phyloP scores from a whole-genome alignment of 1,140 invertebrate species.

The Drosophila kohkoa region DNA sequence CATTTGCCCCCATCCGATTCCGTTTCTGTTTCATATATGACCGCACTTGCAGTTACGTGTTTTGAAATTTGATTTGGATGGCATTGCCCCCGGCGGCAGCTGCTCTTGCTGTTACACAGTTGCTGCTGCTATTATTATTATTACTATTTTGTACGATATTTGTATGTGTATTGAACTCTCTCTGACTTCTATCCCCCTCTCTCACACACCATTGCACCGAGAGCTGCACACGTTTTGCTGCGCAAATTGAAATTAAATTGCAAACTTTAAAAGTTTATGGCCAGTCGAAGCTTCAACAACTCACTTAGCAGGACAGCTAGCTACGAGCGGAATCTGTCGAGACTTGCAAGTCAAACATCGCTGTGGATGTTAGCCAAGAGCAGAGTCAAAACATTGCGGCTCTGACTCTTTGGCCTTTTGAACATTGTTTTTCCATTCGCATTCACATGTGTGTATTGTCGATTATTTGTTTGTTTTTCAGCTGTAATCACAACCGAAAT shows the following conservation, averaged over 20 bases:
- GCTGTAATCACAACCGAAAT: conserved; percentile 62
- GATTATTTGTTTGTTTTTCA: conserved; percentile 52
- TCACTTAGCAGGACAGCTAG: conserved; percentile 50
- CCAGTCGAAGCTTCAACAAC: conserved; percentile 31
- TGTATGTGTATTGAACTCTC: conserved; percentile 44
- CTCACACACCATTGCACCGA: conserved; percentile 4
- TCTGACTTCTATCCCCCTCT: background rate
- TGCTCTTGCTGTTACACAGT: conserved; percentile 22
- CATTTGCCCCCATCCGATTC: background rate
- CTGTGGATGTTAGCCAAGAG: conserved; percentile 32
- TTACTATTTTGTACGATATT: conserved; percentile 54
- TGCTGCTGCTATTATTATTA: conserved; percentile 55
- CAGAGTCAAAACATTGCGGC: conserved; percentile 15
- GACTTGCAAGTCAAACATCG: conserved; percentile 49
- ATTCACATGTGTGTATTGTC: background rate
- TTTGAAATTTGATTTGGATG: conserved; percentile 70
- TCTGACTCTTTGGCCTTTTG: conserved; percentile 11
- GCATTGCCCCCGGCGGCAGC: conserved; percentile 10
- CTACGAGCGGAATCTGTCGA: conserved; percentile 34
- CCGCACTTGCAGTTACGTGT: conserved; percentile 58
- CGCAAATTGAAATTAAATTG: conserved; percentile 81
- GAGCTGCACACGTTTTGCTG: conserved; percentile 44
- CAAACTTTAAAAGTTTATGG: conserved; percentile 79
- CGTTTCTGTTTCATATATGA: background rate
- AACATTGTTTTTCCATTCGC: conserved; percentile 3